Conservation (phyloP, 2,888 invertebrate genomes). For the Drosophila pseudotalamancana region DNA sequence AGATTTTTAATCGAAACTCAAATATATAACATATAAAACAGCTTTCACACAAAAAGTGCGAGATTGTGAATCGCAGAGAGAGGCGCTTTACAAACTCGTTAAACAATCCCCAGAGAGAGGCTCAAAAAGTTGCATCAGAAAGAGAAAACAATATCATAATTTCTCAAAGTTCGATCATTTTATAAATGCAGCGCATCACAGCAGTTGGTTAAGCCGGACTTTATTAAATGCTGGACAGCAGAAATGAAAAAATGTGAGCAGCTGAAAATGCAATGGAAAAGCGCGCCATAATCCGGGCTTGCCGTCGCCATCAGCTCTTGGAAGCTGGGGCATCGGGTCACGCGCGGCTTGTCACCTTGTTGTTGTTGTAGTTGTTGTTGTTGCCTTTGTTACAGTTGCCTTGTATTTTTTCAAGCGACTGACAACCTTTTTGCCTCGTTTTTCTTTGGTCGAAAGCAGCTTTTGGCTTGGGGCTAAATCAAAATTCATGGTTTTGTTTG, state of each 20-base stretch:
- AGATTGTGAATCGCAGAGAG: too few species aligned
- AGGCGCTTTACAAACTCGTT: too few species aligned
- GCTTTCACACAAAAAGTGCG: too few species aligned
- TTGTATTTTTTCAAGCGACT: constrained; percentile 19
- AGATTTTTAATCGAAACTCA: too few species aligned
- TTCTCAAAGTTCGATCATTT: too few species aligned
- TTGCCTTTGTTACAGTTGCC: constrained; percentile 12
- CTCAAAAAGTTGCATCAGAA: too few species aligned
- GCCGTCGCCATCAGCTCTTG: constrained; percentile 47
- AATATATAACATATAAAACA: too few species aligned
- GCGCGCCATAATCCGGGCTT: constrained; percentile 73
- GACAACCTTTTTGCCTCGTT: constrained; percentile 19
- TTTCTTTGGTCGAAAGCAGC: constrained; percentile 5
- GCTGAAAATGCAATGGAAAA: constrained; percentile 46
- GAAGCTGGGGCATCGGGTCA: constrained; percentile 37
- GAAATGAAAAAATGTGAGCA: constrained; percentile 12
- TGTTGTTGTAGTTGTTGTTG: constrained; percentile 39
- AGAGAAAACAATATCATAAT: too few species aligned
- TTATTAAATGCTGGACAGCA: constrained; percentile 9
- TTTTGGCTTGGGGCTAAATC: constrained; percentile 69
- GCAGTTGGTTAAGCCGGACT: constrained; percentile 13
- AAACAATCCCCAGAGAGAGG: neutral
- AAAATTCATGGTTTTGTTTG: constrained; percentile 82
- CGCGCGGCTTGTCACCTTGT: constrained; percentile 75
- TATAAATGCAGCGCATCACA: constrained; percentile 15